A percentile compares a stretch with the other conserved stretches of the same genome.
Conservation (phyloP, 2,113 vertebrate species). For the Chascanopsetta lugubris region DNA sequence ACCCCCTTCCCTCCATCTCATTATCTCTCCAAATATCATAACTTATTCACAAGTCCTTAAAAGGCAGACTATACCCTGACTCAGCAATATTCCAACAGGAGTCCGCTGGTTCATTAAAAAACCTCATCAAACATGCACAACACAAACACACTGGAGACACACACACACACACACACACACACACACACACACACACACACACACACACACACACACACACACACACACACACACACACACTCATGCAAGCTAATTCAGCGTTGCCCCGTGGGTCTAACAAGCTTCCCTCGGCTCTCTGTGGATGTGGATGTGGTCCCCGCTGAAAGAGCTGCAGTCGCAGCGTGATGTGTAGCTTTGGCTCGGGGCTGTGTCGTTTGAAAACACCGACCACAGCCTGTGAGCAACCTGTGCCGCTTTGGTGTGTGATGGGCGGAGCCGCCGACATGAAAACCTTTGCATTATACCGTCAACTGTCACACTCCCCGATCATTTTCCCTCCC, state of each 20-base stretch:
- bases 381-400: conserved; percentile 33
- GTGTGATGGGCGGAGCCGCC: conserved; percentile 34
- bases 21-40: conserved; percentile 81
- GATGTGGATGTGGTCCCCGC: conserved; percentile 6
- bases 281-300: conserved; percentile 38
- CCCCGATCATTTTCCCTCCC: conserved; percentile 64
- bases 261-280: conserved; percentile 53
- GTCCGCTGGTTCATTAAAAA: conserved; percentile 88
- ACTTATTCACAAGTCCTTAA: conserved; percentile 79
- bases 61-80: conserved; percentile 75
- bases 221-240: conserved; percentile 9
- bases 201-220: conserved; percentile 17
- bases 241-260: conserved; percentile 49
- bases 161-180: background rate
- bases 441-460: conserved; percentile 47
- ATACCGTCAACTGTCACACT: conserved; percentile 70
- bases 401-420: conserved; percentile 40
- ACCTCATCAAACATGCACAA: conserved; percentile 72
- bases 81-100: conserved; percentile 72
- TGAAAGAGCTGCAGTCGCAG: conserved; percentile 20
- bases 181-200: conserved; percentile 49
- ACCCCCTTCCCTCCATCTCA: conserved; percentile 90
- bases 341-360: conserved; percentile 11
- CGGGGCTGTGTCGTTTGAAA: conserved; percentile 9
- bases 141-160: conserved; percentile 55